Percentiles rank a stretch among this genome's conserved stretches.
Conservation (phyloP, 1,140 invertebrate species). For the Teleopsis dalmanni region DNA sequence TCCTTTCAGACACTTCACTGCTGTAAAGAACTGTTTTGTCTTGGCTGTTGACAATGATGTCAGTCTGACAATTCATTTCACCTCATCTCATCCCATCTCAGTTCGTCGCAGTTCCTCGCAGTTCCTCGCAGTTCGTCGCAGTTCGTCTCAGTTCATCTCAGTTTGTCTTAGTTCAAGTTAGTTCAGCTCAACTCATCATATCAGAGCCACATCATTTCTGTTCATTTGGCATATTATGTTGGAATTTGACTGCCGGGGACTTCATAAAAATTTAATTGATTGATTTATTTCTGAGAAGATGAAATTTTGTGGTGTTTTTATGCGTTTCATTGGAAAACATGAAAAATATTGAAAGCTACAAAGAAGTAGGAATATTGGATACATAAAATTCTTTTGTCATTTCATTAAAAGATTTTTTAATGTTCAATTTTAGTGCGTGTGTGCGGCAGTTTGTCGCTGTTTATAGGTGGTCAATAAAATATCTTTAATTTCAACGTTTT, state of each 20-base stretch:
- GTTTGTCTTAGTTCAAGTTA: neutral
- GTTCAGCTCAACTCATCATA: neutral
- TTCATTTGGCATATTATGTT: neutral
- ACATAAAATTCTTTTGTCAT: too few species aligned
- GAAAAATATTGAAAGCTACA: too few species aligned
- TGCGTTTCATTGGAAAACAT: too few species aligned
- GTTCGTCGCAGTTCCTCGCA: neutral
- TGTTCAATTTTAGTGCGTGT: too few species aligned
- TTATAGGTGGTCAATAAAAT: too few species aligned
- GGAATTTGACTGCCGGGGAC: conserved; percentile 6
- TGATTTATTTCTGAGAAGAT: conserved; percentile 16
- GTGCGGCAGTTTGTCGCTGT: too few species aligned
- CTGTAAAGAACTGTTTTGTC: too few species aligned
- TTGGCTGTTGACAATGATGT: conserved; percentile 11
- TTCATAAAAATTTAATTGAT: conserved; percentile 18
- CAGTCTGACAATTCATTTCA: conserved; percentile 1
- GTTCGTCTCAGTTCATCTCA: neutral
- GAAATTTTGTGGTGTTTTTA: conserved; percentile 10
- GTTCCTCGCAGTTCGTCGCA: neutral
- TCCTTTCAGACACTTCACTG: too few species aligned
- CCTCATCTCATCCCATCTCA: neutral
- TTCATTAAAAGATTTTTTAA: too few species aligned
- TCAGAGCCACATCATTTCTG: neutral
- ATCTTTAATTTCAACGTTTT: too few species aligned
- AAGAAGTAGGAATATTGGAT: too few species aligned